phyloP scores from a whole-genome alignment of 2,797 vertebrate genomes.

The Onychomys arenicola region DNA sequence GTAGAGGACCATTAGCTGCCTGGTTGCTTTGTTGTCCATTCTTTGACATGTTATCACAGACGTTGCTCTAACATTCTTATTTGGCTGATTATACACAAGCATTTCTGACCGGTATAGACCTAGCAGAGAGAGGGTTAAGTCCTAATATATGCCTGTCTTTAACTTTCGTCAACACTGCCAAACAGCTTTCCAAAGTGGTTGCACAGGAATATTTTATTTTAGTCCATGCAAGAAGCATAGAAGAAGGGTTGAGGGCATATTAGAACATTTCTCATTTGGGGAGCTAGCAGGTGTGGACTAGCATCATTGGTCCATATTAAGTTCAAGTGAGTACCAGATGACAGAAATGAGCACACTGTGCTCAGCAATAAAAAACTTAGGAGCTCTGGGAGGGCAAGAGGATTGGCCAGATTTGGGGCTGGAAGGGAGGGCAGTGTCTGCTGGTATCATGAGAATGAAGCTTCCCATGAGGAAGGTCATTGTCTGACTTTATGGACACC shows the following conservation, averaged over 20 bases:
- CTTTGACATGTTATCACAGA: background rate
- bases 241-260: background rate
- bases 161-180: background rate
- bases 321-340: background rate
- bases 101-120: background rate
- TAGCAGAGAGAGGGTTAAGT: background rate
- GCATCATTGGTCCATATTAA: background rate
- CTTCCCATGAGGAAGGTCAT: accelerated
- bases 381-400: background rate
- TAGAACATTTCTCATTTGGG: background rate
- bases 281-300: background rate
- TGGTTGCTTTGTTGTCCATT: background rate
- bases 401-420: background rate
- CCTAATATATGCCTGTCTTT: background rate
- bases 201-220: background rate
- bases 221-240: background rate
- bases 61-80: background rate
- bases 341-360: conserved; percentile 27
- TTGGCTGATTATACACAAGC: background rate
- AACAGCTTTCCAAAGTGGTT: background rate
- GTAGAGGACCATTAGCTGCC: background rate
- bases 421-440: background rate
- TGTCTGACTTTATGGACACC: background rate
- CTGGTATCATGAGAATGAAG: background rate
- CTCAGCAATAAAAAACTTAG: background rate